A percentile compares a stretch with the other conserved stretches of the same genome.
These are phyloP conservation scores for Amphipoea oculea DNA, from an alignment of 2,888 invertebrate genomes.

Conservation along the genomic window DNA sequence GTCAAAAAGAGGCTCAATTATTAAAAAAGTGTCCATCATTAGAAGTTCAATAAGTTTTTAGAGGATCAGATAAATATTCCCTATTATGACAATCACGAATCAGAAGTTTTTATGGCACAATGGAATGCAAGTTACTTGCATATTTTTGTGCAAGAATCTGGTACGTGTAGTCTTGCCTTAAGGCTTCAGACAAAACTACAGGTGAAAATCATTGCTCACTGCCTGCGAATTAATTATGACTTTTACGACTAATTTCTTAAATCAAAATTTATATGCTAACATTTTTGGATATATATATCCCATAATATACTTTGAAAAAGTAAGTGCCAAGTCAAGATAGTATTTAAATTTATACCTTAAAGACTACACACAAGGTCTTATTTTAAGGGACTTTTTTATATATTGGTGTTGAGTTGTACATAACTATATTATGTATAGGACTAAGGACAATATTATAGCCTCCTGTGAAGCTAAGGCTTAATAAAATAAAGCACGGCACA, in stretches of 20 bases:
- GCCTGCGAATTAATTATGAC: not conserved
- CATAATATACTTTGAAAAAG: constrained; percentile 41
- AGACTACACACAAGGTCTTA: constrained; percentile 35
- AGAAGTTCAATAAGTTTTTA: not conserved
- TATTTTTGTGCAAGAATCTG: not conserved
- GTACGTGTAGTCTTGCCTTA: not conserved
- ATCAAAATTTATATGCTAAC: constrained; percentile 41
- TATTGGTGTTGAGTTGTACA: constrained; percentile 57
- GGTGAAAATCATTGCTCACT: constrained; percentile 8
- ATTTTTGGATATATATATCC: constrained; percentile 47
- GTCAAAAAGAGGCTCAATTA: not conserved
- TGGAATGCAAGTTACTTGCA: not conserved
- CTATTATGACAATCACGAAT: not conserved
- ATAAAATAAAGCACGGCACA: constrained; percentile 4
- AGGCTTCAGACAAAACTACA: not conserved
- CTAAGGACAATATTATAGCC: constrained; percentile 37
- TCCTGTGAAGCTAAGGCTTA: not conserved
- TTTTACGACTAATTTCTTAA: constrained; percentile 33
- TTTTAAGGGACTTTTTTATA: constrained; percentile 53
- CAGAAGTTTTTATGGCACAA: not conserved
- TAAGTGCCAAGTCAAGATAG: constrained; percentile 28
- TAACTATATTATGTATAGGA: constrained; percentile 34
- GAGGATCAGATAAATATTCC: not conserved
- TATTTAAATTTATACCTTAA: constrained; percentile 31
- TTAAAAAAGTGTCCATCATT: not conserved